Evolutionary conservation across 2,113 vertebrate species (phyloP).

Genomic region (Xenopus tropicalis): DNA sequence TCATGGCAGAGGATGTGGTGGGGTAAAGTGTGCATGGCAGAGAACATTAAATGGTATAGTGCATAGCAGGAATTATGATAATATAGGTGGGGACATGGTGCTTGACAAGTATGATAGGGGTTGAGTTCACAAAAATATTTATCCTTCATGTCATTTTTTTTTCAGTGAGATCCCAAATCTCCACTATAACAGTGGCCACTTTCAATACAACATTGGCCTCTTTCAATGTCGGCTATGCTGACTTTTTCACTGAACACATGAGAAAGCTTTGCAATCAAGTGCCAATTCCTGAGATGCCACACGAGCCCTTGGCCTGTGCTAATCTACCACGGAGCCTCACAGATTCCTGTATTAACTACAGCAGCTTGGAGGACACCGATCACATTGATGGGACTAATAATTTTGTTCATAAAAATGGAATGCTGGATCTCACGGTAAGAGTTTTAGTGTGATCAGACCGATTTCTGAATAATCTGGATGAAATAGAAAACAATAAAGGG

Average conservation of each 20-base stretch:
- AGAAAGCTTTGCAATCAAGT: constrained; percentile 93
- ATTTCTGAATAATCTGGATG: too few relatives aligned
- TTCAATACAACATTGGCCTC: constrained; percentile 97
- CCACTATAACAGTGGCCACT: constrained; percentile 96
- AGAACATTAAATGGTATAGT: too few relatives aligned
- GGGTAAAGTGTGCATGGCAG: too few relatives aligned
- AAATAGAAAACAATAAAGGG: too few relatives aligned
- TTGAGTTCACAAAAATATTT: neutral
- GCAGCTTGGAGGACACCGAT: constrained; percentile 90
- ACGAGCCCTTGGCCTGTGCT: constrained; percentile 86
- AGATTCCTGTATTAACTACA: constrained; percentile 98
- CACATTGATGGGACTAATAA: constrained; percentile 95
- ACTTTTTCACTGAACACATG: constrained; percentile 98
- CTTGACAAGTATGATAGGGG: neutral
- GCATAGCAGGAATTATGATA: too few relatives aligned
- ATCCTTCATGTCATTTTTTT: neutral
- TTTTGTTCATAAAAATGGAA: constrained; percentile 97
- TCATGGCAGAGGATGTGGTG: too few relatives aligned
- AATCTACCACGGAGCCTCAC: constrained; percentile 96
- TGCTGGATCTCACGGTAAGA: constrained; percentile 96
- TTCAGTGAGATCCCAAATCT: constrained; percentile 94
- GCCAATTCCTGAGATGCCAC: constrained; percentile 83
- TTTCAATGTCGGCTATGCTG: constrained; percentile 94
- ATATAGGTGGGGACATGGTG: neutral
- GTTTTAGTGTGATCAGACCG: constrained; percentile 1